phyloP scores from a whole-genome alignment of 2,888 invertebrate genomes.

The Hydrotaea diabolus region DNA sequence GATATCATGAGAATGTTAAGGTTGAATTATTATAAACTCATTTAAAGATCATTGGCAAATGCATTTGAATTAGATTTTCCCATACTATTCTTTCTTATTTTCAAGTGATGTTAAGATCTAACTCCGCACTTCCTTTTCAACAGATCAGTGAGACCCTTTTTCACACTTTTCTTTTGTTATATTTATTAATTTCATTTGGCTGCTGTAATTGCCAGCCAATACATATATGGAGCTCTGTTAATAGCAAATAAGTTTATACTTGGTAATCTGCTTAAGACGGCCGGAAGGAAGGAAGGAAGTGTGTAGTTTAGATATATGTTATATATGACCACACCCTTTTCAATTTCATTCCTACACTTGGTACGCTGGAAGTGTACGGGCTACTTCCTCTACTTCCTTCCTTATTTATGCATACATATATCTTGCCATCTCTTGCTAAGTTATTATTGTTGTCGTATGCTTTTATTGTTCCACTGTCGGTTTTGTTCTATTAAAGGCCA shows the following conservation, averaged over 20 bases:
- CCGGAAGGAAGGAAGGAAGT: conserved; percentile 21
- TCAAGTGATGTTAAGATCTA: too few species aligned
- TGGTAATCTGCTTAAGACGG: too few species aligned
- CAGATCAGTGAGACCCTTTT: conserved; percentile 18
- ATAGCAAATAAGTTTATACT: too few species aligned
- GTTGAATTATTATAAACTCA: neutral
- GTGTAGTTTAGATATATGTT: conserved; percentile 7
- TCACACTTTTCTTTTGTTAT: too few species aligned
- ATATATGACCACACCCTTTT: neutral
- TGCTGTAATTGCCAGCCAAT: too few species aligned
- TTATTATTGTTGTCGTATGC: neutral
- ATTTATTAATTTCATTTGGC: too few species aligned
- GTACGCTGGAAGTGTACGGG: neutral
- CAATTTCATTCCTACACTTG: neutral
- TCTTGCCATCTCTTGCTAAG: neutral
- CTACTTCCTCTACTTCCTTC: conserved; percentile 20
- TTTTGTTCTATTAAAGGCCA: neutral
- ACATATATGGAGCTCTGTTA: too few species aligned
- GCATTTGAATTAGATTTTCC: conserved; percentile 7
- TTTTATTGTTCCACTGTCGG: conserved; percentile 7
- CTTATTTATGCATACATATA: conserved; percentile 1
- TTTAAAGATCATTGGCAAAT: too few species aligned
- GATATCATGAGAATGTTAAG: conserved; percentile 29
- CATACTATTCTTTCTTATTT: neutral
- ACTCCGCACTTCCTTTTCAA: neutral